Evolutionary conservation across 2,888 invertebrate genomes (phyloP).

Genomic region (Drosophila imparisetae): DNA sequence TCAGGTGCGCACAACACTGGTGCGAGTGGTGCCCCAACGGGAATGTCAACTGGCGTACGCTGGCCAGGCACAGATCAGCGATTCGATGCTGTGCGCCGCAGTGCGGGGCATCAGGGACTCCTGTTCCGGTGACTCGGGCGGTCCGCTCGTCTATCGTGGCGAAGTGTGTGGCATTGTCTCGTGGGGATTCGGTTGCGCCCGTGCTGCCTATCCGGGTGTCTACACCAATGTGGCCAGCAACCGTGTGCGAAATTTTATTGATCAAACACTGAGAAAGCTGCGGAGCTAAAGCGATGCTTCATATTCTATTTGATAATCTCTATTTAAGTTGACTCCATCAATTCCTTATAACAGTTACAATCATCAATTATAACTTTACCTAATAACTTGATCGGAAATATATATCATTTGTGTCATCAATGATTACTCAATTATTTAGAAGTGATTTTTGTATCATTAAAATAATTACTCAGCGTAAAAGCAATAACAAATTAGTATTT

Average conservation of each 20-base stretch:
- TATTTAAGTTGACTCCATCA: not conserved
- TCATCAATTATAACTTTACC: not conserved
- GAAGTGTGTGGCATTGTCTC: conserved; percentile 89
- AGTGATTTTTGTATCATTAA: not conserved
- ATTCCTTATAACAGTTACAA: not conserved
- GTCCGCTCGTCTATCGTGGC: conserved; percentile 79
- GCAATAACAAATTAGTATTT: not conserved
- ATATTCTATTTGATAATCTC: not conserved
- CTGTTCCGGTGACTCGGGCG: conserved; percentile 83
- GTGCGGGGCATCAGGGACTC: conserved; percentile 76
- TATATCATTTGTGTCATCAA: conserved; percentile 18
- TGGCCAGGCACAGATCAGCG: conserved; percentile 66
- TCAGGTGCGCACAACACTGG: conserved; percentile 71
- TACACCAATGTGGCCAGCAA: conserved; percentile 74
- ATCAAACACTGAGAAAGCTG: conserved; percentile 46
- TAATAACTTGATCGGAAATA: conserved; percentile 15
- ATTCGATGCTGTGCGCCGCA: conserved; percentile 82
- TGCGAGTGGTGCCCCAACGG: conserved; percentile 59
- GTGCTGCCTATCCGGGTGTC: conserved; percentile 74
- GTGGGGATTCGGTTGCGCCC: conserved; percentile 82
- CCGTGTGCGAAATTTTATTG: conserved; percentile 65
- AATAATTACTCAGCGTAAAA: not conserved
- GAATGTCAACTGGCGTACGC: conserved; percentile 63
- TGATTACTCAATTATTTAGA: not conserved
- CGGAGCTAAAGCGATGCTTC: not conserved